Evolutionary conservation across 2,113 vertebrate genomes (phyloP).

Genomic region (Limnothrissa miodon): DNA sequence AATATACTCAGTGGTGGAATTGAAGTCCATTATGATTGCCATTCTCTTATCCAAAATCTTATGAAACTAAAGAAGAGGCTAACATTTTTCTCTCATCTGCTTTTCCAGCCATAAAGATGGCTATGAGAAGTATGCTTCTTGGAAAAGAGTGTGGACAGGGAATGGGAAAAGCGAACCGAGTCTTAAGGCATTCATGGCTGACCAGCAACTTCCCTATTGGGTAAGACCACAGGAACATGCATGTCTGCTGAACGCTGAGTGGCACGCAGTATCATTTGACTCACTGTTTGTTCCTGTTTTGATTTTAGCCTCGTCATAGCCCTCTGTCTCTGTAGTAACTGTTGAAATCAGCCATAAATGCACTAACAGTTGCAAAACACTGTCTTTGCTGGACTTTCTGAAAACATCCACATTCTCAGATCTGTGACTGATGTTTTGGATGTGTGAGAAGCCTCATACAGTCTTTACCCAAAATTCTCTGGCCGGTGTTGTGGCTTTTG

Average conservation of each 20-base stretch:
- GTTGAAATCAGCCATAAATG: background rate
- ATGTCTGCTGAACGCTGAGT: background rate
- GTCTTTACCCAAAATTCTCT: background rate
- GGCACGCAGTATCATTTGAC: background rate
- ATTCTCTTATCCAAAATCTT: background rate
- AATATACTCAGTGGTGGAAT: no score
- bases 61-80: background rate
- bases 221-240: constrained; percentile 64
- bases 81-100: background rate
- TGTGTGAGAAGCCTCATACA: background rate
- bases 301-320: background rate
- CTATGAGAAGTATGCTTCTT: constrained; percentile 87
- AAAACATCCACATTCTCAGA: background rate
- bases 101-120: constrained; percentile 91
- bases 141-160: constrained; percentile 96
- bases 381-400: no score
- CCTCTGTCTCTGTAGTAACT: background rate
- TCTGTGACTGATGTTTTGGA: no score
- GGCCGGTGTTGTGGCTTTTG: background rate
- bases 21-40: no score
- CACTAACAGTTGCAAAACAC: no score
- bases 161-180: constrained; percentile 98
- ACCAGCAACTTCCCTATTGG: constrained; percentile 97
- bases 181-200: constrained; percentile 97
- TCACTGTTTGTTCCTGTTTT: background rate